A percentile compares a stretch with the other conserved stretches of the same genome.
Evolutionary conservation across 2,888 invertebrate genomes (phyloP).

Genomic region (Uropetala carovei): DNA sequence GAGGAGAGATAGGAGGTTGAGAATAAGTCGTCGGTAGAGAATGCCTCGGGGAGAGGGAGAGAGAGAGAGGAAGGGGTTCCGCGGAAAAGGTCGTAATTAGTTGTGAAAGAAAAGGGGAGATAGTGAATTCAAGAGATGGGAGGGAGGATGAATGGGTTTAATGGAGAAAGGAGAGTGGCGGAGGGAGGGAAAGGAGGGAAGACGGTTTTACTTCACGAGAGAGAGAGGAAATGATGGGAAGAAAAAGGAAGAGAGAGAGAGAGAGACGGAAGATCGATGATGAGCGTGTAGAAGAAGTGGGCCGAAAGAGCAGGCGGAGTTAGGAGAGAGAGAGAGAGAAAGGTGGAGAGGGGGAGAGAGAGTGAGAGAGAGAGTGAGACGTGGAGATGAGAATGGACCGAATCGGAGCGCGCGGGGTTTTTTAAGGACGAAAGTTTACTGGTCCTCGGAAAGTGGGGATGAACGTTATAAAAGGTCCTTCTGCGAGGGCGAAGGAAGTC

Average conservation of each 20-base stretch:
- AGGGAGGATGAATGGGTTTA: constrained; percentile 47
- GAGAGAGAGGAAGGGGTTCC: constrained; percentile 28
- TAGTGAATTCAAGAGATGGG: constrained; percentile 1
- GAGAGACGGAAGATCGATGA: neutral
- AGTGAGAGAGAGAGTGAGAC: neutral
- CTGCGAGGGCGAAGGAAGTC: neutral
- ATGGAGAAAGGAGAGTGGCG: constrained; percentile 16
- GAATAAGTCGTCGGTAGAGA: neutral
- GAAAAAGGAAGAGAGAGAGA: neutral
- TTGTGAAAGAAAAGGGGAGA: constrained; percentile 51
- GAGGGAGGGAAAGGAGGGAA: neutral
- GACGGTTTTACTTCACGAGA: neutral
- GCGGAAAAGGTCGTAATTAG: constrained; percentile 47
- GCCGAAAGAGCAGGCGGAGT: neutral
- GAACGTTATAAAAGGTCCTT: neutral
- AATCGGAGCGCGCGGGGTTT: neutral
- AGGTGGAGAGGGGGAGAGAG: neutral
- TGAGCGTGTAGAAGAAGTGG: neutral
- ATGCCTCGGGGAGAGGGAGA: neutral
- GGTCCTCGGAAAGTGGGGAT: neutral
- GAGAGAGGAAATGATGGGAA: no score
- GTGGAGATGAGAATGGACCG: neutral
- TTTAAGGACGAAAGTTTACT: constrained; percentile 11
- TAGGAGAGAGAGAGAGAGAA: neutral
- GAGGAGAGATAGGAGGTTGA: neutral